Conservation (phyloP, 2,888 invertebrate species). For the Hemistola chrysoprasaria region DNA sequence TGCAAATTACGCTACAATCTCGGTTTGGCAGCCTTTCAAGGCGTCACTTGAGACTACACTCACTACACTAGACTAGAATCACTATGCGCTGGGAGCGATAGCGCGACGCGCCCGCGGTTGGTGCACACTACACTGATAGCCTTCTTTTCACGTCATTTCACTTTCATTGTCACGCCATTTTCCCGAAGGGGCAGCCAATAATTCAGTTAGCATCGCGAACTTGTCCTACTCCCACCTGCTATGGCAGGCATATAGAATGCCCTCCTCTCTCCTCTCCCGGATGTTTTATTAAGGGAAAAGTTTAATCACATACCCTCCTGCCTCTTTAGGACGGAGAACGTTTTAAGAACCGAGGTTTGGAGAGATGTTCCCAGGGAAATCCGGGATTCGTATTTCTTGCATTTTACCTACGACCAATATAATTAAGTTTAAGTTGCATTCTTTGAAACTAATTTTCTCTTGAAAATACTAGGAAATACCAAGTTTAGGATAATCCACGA, state of each 20-base stretch:
- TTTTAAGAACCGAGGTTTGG: neutral
- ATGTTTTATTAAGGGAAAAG: slow-evolving; percentile 44
- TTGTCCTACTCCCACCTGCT: slow-evolving; percentile 43
- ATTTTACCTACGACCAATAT: no score
- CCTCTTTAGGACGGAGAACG: slow-evolving; percentile 6
- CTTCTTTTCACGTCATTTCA: no score
- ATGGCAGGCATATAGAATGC: slow-evolving; percentile 42
- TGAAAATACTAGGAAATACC: no score
- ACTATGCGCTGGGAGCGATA: neutral
- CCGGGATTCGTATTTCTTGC: no score
- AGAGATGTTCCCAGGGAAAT: neutral
- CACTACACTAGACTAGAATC: neutral
- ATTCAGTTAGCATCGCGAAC: slow-evolving; percentile 43
- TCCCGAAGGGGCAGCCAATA: slow-evolving; percentile 35
- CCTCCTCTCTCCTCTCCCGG: no score
- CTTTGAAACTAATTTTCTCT: no score
- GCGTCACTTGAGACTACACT: slow-evolving; percentile 8
- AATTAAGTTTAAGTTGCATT: no score
- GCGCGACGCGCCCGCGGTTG: no score
- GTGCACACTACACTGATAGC: no score
- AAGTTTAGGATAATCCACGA: no score
- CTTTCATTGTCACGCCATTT: no score
- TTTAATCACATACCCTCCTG: slow-evolving; percentile 36
- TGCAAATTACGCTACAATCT: slow-evolving; percentile 19
- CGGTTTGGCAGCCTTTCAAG: slow-evolving; percentile 20